Evolutionary conservation across 2,113 vertebrate genomes (phyloP).

Genomic region (Orthochromis indermauri): DNA sequence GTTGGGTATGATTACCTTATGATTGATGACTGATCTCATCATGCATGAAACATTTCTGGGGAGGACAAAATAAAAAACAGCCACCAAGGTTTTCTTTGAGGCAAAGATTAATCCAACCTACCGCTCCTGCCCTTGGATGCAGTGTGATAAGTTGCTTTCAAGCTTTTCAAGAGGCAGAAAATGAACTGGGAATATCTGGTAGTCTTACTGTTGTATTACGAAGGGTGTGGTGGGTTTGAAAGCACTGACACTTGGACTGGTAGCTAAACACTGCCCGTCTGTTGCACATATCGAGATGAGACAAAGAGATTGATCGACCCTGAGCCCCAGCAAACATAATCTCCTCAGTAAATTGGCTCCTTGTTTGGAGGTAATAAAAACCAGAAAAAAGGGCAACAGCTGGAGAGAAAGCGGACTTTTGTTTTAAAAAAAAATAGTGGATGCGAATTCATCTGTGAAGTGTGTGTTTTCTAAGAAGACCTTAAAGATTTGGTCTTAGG

Average conservation of each 20-base stretch:
- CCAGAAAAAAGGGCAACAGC: neutral
- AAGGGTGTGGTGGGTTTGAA: neutral
- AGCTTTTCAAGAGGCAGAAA: neutral
- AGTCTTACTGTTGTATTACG: neutral
- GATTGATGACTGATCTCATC: constrained; percentile 31
- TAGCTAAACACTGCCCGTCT: constrained; percentile 16
- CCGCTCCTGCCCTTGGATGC: neutral
- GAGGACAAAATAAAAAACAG: neutral
- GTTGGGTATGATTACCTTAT: constrained; percentile 34
- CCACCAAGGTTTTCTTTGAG: neutral
- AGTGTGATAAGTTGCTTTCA: neutral
- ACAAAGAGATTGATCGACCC: constrained; percentile 27
- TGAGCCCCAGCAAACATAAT: constrained; percentile 50
- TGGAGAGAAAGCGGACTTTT: neutral
- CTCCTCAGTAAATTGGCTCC: constrained; percentile 36
- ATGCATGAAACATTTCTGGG: constrained; percentile 1
- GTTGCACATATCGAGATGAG: constrained; percentile 38
- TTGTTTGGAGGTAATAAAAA: constrained; percentile 23
- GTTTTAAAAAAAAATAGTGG: neutral
- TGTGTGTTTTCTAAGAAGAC: neutral
- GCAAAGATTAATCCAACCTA: neutral
- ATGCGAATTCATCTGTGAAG: neutral
- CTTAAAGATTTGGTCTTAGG: neutral
- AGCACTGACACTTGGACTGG: neutral
- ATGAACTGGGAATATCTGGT: neutral